phyloP scores from a whole-genome alignment of 2,113 vertebrate species.

The Zosterops lateralis region DNA sequence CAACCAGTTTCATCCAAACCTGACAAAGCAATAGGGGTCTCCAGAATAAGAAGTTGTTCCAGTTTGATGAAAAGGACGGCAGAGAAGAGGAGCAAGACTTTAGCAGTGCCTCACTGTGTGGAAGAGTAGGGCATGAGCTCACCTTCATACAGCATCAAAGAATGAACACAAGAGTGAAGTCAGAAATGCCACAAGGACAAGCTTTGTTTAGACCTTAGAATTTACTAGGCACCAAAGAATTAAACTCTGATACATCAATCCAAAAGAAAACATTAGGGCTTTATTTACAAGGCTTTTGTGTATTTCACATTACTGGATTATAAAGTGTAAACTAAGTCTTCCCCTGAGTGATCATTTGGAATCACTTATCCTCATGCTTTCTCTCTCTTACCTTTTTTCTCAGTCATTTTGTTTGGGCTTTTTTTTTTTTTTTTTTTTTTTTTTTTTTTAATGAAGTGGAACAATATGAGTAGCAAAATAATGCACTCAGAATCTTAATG shows the following conservation, averaged over 20 bases:
- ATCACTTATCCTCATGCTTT: background rate
- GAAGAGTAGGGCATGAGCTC: background rate
- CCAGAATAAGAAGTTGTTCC: background rate
- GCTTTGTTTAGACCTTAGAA: background rate
- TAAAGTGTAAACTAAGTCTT: background rate
- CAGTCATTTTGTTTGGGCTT: background rate
- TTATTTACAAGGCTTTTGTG: background rate
- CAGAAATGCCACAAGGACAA: background rate
- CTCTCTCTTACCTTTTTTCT: background rate
- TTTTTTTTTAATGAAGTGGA: background rate
- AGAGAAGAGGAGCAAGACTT: background rate
- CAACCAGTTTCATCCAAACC: background rate
- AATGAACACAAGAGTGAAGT: background rate
- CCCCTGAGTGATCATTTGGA: background rate
- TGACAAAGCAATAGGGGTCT: background rate
- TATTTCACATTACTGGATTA: background rate
- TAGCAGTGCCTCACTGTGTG: background rate
- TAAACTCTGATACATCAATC: background rate
- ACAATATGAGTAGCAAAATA: background rate
- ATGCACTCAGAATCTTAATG: background rate
- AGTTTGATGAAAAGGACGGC: background rate
- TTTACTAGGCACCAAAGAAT: background rate
- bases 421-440: background rate
- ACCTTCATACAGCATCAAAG: background rate
- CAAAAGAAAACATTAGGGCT: background rate